Conservation (phyloP, 2,888 invertebrate genomes). For the Bembecia ichneumoniformis region DNA sequence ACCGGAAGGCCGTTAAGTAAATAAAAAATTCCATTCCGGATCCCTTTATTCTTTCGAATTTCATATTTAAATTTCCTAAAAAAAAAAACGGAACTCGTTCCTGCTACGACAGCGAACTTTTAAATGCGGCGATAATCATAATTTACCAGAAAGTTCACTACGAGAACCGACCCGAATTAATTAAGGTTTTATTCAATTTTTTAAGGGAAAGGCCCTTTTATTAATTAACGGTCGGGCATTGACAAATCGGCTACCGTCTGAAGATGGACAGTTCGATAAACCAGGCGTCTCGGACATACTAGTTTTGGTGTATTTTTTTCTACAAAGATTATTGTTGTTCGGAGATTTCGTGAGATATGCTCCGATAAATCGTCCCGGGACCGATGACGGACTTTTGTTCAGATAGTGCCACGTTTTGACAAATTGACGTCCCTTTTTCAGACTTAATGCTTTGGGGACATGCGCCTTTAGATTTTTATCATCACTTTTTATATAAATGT, state of each 20-base stretch:
- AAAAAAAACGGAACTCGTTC: slow-evolving; percentile 10
- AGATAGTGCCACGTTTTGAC: slow-evolving; percentile 65
- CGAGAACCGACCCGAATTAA: slow-evolving; percentile 49
- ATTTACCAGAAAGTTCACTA: slow-evolving; percentile 45
- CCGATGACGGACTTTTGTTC: slow-evolving; percentile 61
- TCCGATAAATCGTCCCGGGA: slow-evolving; percentile 46
- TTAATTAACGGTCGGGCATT: slow-evolving; percentile 66
- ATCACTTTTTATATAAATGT: background rate
- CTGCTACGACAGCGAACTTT: slow-evolving; percentile 36
- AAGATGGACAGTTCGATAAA: slow-evolving; percentile 61
- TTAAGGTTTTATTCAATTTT: slow-evolving; percentile 61
- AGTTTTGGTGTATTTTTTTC: background rate
- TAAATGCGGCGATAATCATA: slow-evolving; percentile 42
- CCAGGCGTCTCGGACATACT: slow-evolving; percentile 10
- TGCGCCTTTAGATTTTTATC: slow-evolving; percentile 32
- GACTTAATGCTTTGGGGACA: slow-evolving; percentile 40
- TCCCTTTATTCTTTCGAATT: slow-evolving; percentile 16
- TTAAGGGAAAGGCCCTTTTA: slow-evolving; percentile 45
- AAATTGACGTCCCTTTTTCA: slow-evolving; percentile 60
- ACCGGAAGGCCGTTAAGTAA: slow-evolving; percentile 4
- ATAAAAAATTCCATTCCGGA: slow-evolving; percentile 10
- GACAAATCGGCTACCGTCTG: slow-evolving; percentile 66
- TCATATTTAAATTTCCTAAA: slow-evolving; percentile 22
- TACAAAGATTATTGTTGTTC: slow-evolving; percentile 25
- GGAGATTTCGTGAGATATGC: slow-evolving; percentile 54